These are phyloP conservation scores for Hydropotes inermis DNA, from an alignment of 2,113 vertebrate genomes.

Conservation along the genomic window DNA sequence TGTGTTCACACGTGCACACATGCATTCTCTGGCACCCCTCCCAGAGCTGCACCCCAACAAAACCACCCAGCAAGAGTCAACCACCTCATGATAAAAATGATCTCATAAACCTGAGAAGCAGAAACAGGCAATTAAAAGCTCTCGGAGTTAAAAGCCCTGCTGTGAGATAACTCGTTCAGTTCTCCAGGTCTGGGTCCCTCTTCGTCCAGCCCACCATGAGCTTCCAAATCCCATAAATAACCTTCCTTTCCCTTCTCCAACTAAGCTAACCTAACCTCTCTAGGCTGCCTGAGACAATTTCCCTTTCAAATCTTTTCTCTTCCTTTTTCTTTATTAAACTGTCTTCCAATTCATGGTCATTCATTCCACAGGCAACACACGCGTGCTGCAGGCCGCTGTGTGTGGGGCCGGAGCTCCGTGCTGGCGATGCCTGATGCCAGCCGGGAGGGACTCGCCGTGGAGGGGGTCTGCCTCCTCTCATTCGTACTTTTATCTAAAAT, in stretches of 20 bases:
- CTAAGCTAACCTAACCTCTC: background rate
- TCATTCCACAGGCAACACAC: background rate
- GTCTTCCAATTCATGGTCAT: background rate
- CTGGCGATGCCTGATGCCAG: background rate
- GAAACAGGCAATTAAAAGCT: background rate
- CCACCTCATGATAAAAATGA: background rate
- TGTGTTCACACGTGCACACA: background rate
- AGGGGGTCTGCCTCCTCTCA: background rate
- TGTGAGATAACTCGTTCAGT: background rate
- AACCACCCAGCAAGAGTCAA: background rate
- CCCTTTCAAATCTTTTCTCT: background rate
- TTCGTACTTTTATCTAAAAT: background rate
- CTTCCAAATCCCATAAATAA: background rate
- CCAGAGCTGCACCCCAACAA: background rate
- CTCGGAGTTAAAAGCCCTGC: background rate
- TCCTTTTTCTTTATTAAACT: background rate
- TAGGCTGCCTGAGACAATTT: background rate
- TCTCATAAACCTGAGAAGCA: background rate
- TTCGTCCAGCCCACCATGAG: background rate
- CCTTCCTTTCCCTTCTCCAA: background rate
- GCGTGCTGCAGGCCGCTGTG: too few relatives aligned
- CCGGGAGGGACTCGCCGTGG: background rate
- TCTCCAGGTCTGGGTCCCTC: background rate
- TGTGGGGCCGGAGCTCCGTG: accelerated
- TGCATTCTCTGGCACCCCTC: background rate